A percentile compares a stretch with the other conserved stretches of the same genome.
phyloP scores from a whole-genome alignment of 2,113 vertebrate genomes.

The Xenus cinereus region DNA sequence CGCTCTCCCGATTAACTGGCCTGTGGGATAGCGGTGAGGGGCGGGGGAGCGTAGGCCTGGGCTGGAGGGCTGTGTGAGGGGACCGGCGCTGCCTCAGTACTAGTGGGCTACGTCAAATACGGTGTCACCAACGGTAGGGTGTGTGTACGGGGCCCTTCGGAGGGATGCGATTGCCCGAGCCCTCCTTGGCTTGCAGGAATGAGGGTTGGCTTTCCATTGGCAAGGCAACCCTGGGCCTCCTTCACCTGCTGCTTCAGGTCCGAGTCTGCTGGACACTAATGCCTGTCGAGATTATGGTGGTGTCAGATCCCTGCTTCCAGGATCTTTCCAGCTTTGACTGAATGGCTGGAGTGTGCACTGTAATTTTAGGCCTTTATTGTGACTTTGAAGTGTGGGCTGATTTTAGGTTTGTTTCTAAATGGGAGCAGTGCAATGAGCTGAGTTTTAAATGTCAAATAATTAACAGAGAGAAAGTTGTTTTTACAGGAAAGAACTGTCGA shows the following conservation, averaged over 20 bases:
- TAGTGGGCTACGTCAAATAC: background rate
- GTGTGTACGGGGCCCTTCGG: background rate
- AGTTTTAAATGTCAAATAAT: background rate
- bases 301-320: background rate
- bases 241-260: slow-evolving; percentile 21
- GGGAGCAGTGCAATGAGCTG: background rate
- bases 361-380: background rate
- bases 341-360: background rate
- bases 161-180: background rate
- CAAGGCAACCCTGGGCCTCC: background rate
- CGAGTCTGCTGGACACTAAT: background rate
- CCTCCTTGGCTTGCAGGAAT: background rate
- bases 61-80: background rate
- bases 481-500: background rate
- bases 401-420: background rate
- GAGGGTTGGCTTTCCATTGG: background rate
- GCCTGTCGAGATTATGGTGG: background rate
- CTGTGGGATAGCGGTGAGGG: background rate
- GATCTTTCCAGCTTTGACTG: background rate
- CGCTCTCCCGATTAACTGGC: too few relatives aligned
- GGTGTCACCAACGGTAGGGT: background rate
- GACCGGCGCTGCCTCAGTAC: background rate
- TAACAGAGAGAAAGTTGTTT: background rate
- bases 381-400: background rate
- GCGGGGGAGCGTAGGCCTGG: background rate